Evolutionary conservation across 92 coral and sea anemone genomes (phyloP), one percentile per base, ranked within the genome.

Genomic region (Epizoanthus scotinus): DNA sequence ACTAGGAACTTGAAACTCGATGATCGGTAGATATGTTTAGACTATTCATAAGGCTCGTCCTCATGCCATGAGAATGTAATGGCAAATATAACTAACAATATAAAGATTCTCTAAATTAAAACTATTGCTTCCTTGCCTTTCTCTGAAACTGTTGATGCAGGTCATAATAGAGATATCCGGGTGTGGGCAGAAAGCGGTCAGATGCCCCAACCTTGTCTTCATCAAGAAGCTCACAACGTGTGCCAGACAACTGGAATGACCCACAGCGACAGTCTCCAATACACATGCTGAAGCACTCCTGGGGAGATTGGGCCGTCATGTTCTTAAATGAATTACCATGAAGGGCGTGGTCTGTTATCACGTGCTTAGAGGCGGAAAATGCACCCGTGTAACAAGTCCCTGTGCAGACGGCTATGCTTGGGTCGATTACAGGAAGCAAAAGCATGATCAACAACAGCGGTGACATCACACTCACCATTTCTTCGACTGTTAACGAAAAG

Each of bases 301-400:
- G 56, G 49, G 86, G 79, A 59, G 36, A 62, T 53, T 71, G 73
- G 67, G 86, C 68, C 58, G 86, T 83, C 66, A 83, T 40, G 86
- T 83, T 83, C 71, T 61, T 62, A 70, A 71, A 83, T 79, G 69
- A 63, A 63, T 27, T 25, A 12, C 69, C 69, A 14, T 63, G 44
- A 38, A 63, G 69, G 69, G 69, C 69, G 69, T 63, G 69, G 69
- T 28, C 69, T 1, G 42, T 19, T 25, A 21, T 63, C 69, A 63
- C 69, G 69, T 63, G 69, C 27, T 63, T 9, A 3, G 47, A 63
- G 22, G 69, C 29, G 6, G 69, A 63, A 63, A 63, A 63, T 12
- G 40, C 42, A 4, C 69, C 69, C 19, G 29, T 63, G 69, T 63
- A 63, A 27, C 40, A 63, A n/a, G 69, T 63, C 69, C 69, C 69